These are phyloP conservation scores for Trialeurodes vaporariorum DNA, from an alignment of 1,140 invertebrate species.

Conservation along the genomic window DNA sequence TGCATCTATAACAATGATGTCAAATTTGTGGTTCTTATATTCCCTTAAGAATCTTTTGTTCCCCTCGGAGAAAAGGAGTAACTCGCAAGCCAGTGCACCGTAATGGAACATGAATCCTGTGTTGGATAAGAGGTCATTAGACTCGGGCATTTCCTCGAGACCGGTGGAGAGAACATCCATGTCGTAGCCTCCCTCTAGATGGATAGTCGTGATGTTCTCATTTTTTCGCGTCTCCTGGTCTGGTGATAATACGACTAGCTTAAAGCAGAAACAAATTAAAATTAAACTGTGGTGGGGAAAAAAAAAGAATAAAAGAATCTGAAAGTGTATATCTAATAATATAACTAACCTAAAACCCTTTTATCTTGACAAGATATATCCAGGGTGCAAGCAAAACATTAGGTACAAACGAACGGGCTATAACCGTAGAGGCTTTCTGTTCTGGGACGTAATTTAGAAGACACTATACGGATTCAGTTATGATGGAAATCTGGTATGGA, in stretches of 20 bases:
- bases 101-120: background rate
- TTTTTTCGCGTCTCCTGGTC: background rate
- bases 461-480: too few species aligned
- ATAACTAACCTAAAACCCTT: too few species aligned
- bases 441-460: too few species aligned
- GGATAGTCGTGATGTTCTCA: background rate
- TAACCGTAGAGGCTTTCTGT: too few species aligned
- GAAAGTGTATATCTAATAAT: too few species aligned
- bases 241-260: background rate
- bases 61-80: background rate
- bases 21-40: background rate
- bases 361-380: too few species aligned
- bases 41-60: background rate
- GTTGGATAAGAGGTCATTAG: background rate
- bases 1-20: background rate
- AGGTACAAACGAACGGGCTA: too few species aligned
- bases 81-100: background rate
- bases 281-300: background rate
- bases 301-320: too few species aligned
- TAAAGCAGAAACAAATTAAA: background rate
- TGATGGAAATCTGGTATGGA: too few species aligned
- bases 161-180: background rate
- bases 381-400: too few species aligned
- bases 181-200: background rate
- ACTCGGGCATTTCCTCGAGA: background rate